Percentiles rank a stretch among this genome's conserved stretches.
Conservation (phyloP, 37 sponge, comb jelly and placozoan species). For the Chondrosia reniformis region DNA sequence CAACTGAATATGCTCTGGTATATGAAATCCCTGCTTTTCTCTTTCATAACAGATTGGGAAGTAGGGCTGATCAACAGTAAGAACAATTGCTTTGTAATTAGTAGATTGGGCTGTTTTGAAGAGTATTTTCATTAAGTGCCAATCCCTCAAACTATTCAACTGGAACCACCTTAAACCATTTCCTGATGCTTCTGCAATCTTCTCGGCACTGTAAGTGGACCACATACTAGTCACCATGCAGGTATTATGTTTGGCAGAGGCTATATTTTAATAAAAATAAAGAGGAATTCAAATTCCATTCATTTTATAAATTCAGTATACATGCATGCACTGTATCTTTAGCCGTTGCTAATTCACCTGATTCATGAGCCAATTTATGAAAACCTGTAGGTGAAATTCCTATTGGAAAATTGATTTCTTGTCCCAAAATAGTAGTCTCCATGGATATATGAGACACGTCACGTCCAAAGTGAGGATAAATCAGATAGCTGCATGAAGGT, state of each 20-base stretch:
- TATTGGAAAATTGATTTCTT: slow-evolving; percentile 65
- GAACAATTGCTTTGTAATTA: slow-evolving; percentile 51
- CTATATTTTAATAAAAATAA: slow-evolving; percentile 14
- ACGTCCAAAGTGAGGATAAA: slow-evolving; percentile 65
- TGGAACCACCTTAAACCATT: slow-evolving; percentile 82
- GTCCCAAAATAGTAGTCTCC: slow-evolving; percentile 48
- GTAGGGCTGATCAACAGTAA: slow-evolving; percentile 45
- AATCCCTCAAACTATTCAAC: slow-evolving; percentile 64
- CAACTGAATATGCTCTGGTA: slow-evolving; percentile 52
- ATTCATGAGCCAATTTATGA: slow-evolving; percentile 82
- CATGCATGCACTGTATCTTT: slow-evolving; percentile 29
- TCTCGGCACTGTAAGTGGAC: slow-evolving; percentile 68
- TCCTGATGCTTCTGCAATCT: slow-evolving; percentile 55
- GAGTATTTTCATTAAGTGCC: too few species aligned
- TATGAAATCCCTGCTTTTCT: slow-evolving; percentile 34
- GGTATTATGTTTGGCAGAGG: slow-evolving; percentile 34
- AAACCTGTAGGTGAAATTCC: slow-evolving; percentile 86
- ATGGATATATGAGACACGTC: slow-evolving; percentile 58
- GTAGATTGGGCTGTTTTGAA: slow-evolving; percentile 27
- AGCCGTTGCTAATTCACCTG: slow-evolving; percentile 83
- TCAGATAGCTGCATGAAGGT: slow-evolving; percentile 41
- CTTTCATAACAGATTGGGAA: slow-evolving; percentile 52
- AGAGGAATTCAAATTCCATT: background rate
- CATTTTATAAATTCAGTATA: background rate
- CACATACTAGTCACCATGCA: slow-evolving; percentile 82